A percentile compares a stretch with the other conserved stretches of the same genome.
phyloP scores from a whole-genome alignment of 2,113 vertebrate species.

The Megalops atlanticus region DNA sequence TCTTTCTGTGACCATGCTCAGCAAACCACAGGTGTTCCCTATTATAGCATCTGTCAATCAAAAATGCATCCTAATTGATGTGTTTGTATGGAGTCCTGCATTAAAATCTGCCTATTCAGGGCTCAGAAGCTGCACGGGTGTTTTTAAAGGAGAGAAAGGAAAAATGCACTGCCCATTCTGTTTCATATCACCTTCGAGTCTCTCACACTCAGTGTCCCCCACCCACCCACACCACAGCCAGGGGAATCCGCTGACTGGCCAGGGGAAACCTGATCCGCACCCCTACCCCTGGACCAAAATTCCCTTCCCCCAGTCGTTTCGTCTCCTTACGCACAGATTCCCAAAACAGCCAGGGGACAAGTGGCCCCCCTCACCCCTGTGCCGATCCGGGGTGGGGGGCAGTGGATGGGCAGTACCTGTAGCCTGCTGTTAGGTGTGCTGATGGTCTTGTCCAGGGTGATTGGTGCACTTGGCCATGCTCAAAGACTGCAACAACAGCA shows the following conservation, averaged over 20 bases:
- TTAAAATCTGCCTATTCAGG: constrained; percentile 8
- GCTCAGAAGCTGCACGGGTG: constrained; percentile 16
- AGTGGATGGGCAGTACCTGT: no score
- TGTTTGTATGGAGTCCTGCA: constrained; percentile 11
- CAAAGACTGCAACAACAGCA: no score
- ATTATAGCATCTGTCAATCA: neutral
- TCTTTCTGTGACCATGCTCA: neutral
- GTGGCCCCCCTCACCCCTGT: neutral
- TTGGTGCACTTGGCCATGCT: no score
- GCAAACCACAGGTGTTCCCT: constrained; percentile 14
- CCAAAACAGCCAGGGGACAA: neutral
- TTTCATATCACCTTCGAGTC: constrained; percentile 10
- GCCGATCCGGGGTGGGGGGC: no score
- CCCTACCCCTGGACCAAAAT: neutral
- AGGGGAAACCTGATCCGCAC: constrained; percentile 50
- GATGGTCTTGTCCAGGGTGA: no score
- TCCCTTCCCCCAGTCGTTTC: neutral
- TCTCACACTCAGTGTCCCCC: constrained; percentile 18
- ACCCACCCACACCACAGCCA: neutral
- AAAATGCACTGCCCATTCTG: neutral
- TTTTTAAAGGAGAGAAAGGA: neutral
- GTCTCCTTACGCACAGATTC: neutral
- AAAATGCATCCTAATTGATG: constrained; percentile 9
- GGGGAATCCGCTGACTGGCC: constrained; percentile 74
- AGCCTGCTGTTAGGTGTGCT: no score